Evolutionary conservation across 2,797 vertebrate genomes (phyloP).

Genomic region (Prunella strophiata): DNA sequence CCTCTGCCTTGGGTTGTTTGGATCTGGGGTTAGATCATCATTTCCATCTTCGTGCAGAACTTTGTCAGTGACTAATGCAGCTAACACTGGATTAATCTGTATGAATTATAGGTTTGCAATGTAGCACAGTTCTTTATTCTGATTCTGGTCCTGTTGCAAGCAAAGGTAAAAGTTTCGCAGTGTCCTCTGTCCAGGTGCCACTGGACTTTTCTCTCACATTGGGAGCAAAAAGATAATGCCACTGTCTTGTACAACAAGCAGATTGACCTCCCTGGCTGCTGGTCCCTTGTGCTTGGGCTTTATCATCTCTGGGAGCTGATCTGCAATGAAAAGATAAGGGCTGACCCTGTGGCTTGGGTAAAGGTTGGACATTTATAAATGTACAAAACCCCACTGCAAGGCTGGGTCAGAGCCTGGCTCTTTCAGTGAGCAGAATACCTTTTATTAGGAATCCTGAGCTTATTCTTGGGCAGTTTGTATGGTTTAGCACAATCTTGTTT

Average conservation of each 20-base stretch:
- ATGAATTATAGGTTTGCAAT: neutral
- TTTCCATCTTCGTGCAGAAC: neutral
- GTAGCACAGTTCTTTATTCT: neutral
- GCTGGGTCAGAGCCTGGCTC: neutral
- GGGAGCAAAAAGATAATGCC: neutral
- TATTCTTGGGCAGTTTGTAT: neutral
- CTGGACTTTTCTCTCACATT: neutral
- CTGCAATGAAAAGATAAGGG: neutral
- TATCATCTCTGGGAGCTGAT: neutral
- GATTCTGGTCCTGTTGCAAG: neutral
- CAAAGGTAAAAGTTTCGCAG: neutral
- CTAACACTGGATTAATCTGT: neutral
- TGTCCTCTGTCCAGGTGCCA: neutral
- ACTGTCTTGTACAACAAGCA: neutral
- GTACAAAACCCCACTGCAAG: neutral
- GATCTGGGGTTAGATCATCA: neutral
- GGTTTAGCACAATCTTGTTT: neutral
- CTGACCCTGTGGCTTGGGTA: neutral
- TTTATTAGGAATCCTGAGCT: neutral
- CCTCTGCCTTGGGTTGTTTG: neutral
- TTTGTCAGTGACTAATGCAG: neutral
- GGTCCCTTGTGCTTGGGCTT: neutral
- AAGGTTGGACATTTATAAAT: neutral
- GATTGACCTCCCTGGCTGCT: neutral
- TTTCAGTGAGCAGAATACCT: neutral